Conservation (phyloP, 2,888 invertebrate genomes). For the Agrochola lychnidis region DNA sequence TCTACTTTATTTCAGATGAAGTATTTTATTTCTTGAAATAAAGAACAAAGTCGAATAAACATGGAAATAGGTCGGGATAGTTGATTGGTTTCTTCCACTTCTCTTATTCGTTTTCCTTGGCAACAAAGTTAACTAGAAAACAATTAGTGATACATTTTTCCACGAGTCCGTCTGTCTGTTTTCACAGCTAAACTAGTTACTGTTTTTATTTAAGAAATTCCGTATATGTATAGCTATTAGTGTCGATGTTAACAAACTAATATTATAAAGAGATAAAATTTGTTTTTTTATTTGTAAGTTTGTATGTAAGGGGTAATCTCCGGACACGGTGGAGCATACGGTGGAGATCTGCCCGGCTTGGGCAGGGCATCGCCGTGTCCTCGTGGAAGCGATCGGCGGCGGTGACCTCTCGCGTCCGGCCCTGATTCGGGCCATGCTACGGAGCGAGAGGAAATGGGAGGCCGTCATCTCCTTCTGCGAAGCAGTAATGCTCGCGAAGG, state of each 20-base stretch:
- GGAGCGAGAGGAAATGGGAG: too few species aligned
- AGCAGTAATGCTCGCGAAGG: too few species aligned
- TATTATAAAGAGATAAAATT: too few species aligned
- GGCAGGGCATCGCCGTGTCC: too few species aligned
- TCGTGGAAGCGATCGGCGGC: too few species aligned
- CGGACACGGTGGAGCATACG: too few species aligned
- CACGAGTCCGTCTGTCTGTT: neutral
- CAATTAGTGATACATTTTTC: conserved; percentile 4
- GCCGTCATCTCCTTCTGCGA: too few species aligned
- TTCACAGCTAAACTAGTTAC: neutral
- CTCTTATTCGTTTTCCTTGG: conserved; percentile 5
- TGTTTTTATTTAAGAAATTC: neutral
- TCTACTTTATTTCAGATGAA: neutral
- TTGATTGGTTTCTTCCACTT: conserved; percentile 10
- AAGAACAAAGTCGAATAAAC: conserved; percentile 19
- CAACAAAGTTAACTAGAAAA: conserved; percentile 24
- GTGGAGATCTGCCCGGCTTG: too few species aligned
- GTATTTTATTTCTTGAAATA: conserved; percentile 14
- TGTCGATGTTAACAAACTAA: neutral
- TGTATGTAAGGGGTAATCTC: too few species aligned
- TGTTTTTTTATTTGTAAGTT: too few species aligned
- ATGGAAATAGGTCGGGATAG: conserved; percentile 18
- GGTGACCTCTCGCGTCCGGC: too few species aligned
- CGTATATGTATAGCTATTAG: neutral
- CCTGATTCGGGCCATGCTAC: too few species aligned